Conservation (phyloP, 2,113 vertebrate species). For the Leucopsar rothschildi region DNA sequence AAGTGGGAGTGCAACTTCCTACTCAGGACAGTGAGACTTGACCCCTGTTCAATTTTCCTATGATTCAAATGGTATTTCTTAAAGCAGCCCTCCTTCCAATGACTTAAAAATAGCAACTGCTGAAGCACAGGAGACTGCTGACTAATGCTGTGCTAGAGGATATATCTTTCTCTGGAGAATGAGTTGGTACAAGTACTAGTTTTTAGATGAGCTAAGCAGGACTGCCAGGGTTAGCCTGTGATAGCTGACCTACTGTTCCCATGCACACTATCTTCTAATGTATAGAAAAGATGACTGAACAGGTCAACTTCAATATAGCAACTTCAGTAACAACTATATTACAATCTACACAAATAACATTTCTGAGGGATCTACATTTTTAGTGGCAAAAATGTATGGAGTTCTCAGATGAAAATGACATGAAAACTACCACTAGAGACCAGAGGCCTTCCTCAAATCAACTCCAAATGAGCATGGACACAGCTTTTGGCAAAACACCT, state of each 20-base stretch:
- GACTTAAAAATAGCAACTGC: background rate
- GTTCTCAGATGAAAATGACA: background rate
- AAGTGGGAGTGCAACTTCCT: constrained; percentile 38
- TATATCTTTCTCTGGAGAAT: background rate
- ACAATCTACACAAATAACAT: background rate
- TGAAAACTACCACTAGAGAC: background rate
- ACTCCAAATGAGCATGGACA: background rate
- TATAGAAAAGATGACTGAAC: background rate
- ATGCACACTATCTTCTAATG: background rate
- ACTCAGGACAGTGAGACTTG: constrained; percentile 17
- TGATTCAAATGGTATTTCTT: constrained; percentile 51
- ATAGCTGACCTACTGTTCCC: background rate
- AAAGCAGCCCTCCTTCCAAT: constrained; percentile 2
- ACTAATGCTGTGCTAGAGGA: background rate
- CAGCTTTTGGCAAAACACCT: background rate
- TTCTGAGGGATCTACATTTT: background rate
- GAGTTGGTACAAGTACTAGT: background rate
- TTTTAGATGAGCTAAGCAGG: background rate
- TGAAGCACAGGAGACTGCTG: constrained; percentile 6
- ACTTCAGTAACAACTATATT: background rate
- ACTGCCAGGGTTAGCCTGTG: background rate
- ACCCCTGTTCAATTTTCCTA: background rate
- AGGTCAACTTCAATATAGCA: background rate
- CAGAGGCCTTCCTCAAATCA: background rate
- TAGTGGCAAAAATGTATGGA: background rate